Evolutionary conservation across 2,797 vertebrate species (phyloP).

Genomic region (Liasis olivaceus): DNA sequence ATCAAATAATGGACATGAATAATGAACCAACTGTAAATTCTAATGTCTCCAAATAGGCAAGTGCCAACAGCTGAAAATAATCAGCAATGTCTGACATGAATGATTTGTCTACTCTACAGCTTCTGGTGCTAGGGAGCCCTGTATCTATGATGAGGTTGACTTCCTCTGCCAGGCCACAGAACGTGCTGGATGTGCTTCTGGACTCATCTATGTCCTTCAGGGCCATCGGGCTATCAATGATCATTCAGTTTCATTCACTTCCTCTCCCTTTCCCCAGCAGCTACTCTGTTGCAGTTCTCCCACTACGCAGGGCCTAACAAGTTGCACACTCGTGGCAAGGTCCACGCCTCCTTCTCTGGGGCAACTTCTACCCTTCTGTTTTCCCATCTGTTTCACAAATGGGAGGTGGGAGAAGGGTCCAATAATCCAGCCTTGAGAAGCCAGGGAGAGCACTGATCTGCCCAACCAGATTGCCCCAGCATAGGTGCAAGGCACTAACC

Average conservation of each 20-base stretch:
- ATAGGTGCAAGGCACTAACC: neutral
- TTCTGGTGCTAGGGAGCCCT: neutral
- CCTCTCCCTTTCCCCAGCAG: neutral
- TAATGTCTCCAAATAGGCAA: neutral
- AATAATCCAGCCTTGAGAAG: neutral
- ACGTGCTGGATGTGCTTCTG: neutral
- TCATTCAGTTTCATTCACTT: neutral
- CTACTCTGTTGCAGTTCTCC: neutral
- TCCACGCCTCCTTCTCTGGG: neutral
- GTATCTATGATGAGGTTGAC: neutral
- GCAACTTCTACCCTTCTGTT: neutral
- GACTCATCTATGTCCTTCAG: neutral
- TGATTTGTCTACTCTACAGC: neutral
- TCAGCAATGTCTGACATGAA: neutral
- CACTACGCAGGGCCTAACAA: neutral
- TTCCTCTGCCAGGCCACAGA: neutral
- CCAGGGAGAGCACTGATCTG: neutral
- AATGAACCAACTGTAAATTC: neutral
- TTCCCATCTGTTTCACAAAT: neutral
- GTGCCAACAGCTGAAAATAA: neutral
- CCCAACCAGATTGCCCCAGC: neutral
- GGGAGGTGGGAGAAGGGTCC: neutral
- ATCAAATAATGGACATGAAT: neutral
- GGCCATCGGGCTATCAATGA: neutral
- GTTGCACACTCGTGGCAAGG: neutral